Evolutionary conservation across 1,140 invertebrate species (phyloP), one percentile per base, ranked within the genome.

Genomic region (Zaprionus inermis): DNA sequence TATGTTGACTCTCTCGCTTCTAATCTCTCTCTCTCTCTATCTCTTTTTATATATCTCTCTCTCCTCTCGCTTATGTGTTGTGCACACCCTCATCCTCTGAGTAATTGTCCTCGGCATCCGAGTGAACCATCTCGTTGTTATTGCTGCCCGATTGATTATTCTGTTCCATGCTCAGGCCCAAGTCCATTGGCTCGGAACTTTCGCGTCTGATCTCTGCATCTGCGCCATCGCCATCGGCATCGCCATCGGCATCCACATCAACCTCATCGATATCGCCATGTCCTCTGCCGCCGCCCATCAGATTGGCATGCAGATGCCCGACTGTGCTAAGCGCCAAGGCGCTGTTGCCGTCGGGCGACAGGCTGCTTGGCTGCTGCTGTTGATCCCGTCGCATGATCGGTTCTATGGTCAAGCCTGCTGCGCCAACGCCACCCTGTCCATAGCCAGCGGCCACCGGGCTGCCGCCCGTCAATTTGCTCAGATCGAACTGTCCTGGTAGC

Each of bases 51-150:
- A 2, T 9, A 11, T 74, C 54, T 76, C 36, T 51, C 61, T 22
- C 76, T 20, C 52, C 49, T 49, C 55, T 71, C 18, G 56, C 34
- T 69, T 91, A 91, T 90, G 91, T 91, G 60, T 92, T 91, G 56
- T 92, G 91, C 59, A 92, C 91, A 30, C 91, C 91, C 61, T 92
- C 91, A 68, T 92, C 91, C 75, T 92, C 91, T 36, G 91, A 92
- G 70, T 91, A 92, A 49, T 92, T 92, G 16, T 92, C 91, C 20
- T 92, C 91, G 72, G 74, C 84, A 76, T 91, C 91, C 38, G 91
- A 91, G 44, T 82, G 78, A 49, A 56, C 76, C 46, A 71, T 72
- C 61, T 91, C 85, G 34, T 89, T 79, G 55, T 89, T 79, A 54
- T 91, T 91, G 66, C 88, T 90, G 73, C 89, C 82, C 41, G 81